Percentiles rank a stretch among this genome's conserved stretches.
These are phyloP conservation scores for Corydoras maculifer DNA, from an alignment of 2,113 vertebrate genomes.

Conservation along the genomic window DNA sequence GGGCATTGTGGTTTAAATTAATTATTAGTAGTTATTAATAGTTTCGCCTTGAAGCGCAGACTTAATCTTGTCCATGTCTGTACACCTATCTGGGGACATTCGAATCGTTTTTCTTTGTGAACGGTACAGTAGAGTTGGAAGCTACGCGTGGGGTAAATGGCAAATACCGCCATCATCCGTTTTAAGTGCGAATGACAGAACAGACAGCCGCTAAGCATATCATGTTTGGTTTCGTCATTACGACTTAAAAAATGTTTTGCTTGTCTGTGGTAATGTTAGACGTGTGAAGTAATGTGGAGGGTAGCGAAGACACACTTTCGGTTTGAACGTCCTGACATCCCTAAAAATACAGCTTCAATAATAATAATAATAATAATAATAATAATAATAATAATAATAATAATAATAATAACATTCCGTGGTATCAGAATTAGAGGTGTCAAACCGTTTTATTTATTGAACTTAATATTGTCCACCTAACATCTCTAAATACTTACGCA, in stretches of 20 bases:
- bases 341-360: not conserved
- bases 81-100: not conserved
- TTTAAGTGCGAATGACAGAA: constrained; percentile 29
- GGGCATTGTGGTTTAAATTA: too few relatives aligned
- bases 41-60: too few relatives aligned
- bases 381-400: constrained; percentile 13
- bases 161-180: constrained; percentile 38
- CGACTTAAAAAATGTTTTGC: not conserved
- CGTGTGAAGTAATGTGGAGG: too few relatives aligned
- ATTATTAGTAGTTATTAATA: too few relatives aligned
- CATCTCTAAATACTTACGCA: too few relatives aligned
- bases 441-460: too few relatives aligned
- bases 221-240: constrained; percentile 12
- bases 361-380: constrained; percentile 33
- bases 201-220: not conserved
- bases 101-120: not conserved
- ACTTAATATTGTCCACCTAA: too few relatives aligned
- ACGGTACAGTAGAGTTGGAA: constrained; percentile 3
- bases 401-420: not conserved
- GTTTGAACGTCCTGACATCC: too few relatives aligned
- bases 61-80: not conserved
- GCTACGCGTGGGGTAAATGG: constrained; percentile 18
- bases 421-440: too few relatives aligned
- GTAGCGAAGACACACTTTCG: too few relatives aligned
- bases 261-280: too few relatives aligned